phyloP scores from a whole-genome alignment of 1,140 invertebrate species.

The Bombus haemorrhoidalis region DNA sequence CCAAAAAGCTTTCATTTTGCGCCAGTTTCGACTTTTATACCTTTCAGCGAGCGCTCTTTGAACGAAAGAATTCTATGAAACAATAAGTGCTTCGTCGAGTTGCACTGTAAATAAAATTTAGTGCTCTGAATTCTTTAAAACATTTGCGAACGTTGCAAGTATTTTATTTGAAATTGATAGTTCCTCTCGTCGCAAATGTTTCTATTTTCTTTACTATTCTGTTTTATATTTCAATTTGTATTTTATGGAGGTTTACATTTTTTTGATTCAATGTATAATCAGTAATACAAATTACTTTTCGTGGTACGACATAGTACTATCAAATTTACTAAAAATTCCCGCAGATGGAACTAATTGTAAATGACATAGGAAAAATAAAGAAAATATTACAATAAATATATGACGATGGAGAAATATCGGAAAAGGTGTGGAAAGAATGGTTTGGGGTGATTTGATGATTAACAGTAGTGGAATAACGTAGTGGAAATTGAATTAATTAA shows the following conservation, averaged over 20 bases:
- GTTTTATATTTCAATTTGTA: too few relatives aligned
- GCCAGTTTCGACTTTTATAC: not conserved
- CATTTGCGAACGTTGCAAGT: not conserved
- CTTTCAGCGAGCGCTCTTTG: not conserved
- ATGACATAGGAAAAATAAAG: too few relatives aligned
- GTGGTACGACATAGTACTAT: not conserved
- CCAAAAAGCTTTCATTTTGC: not conserved
- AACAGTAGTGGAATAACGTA: not conserved
- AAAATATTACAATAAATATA: too few relatives aligned
- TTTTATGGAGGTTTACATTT: too few relatives aligned
- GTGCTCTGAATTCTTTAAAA: not conserved
- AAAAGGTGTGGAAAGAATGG: not conserved
- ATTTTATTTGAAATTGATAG: not conserved
- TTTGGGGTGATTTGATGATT: not conserved
- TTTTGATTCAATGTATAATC: too few relatives aligned
- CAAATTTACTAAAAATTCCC: too few relatives aligned
- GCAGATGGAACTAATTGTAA: too few relatives aligned
- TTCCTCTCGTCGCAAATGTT: not conserved
- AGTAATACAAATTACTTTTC: not conserved
- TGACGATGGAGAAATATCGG: not conserved
- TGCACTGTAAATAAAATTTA: not conserved
- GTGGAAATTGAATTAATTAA: slow-evolving; percentile 19
- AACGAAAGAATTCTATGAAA: not conserved
- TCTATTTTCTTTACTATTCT: not conserved
- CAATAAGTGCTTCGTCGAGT: not conserved